Conservation (phyloP, 1,140 invertebrate species). For the Pteromalus puparum region DNA sequence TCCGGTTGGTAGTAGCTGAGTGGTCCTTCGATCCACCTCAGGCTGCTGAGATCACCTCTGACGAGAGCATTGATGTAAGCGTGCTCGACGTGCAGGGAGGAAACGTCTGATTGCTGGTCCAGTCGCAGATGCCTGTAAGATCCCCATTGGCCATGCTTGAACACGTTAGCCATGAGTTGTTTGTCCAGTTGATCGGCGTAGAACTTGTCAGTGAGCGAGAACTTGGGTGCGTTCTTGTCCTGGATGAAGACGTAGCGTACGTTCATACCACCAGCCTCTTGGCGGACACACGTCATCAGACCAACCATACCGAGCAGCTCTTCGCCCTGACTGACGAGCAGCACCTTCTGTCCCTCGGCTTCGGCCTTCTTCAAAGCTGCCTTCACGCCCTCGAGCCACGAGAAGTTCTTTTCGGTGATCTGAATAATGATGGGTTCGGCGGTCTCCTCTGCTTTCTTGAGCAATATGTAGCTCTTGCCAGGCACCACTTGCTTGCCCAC, state of each 20-base stretch:
- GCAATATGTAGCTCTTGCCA: constrained; percentile 76
- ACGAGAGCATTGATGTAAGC: constrained; percentile 94
- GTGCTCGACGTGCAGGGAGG: constrained; percentile 85
- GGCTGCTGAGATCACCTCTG: constrained; percentile 92
- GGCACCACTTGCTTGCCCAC: constrained; percentile 78
- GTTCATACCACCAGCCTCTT: constrained; percentile 87
- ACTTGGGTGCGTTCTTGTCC: constrained; percentile 79
- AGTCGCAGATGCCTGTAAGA: constrained; percentile 86
- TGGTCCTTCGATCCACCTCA: constrained; percentile 95
- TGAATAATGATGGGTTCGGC: constrained; percentile 75
- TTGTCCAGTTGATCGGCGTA: constrained; percentile 82
- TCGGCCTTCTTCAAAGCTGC: constrained; percentile 79
- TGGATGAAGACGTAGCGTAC: constrained; percentile 84
- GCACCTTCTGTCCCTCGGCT: constrained; percentile 78
- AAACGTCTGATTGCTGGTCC: constrained; percentile 77
- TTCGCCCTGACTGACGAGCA: constrained; percentile 83
- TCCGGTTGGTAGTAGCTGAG: constrained; percentile 78
- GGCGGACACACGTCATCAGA: constrained; percentile 90
- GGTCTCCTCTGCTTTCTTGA: constrained; percentile 77
- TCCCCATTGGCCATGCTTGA: constrained; percentile 88
- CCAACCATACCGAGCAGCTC: constrained; percentile 83
- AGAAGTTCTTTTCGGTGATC: constrained; percentile 82
- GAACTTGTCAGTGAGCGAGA: constrained; percentile 76
- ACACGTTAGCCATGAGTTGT: constrained; percentile 90
- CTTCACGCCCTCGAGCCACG: constrained; percentile 90